A percentile compares a stretch with the other conserved stretches of the same genome.
phyloP scores from a whole-genome alignment of 2,113 vertebrate species.

The Dasyornis broadbenti region DNA sequence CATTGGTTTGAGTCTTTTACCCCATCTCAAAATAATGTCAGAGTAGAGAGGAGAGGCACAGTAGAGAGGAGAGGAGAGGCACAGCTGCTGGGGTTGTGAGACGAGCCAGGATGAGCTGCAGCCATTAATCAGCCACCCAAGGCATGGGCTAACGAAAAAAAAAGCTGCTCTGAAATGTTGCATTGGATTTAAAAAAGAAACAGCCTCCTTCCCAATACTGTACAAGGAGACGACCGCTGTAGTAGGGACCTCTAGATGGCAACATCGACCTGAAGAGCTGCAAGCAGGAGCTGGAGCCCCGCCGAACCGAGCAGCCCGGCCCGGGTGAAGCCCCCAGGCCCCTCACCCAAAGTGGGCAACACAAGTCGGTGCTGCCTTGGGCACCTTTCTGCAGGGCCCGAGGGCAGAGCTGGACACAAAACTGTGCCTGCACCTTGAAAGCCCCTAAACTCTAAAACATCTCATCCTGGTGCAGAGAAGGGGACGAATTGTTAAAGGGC shows the following conservation, averaged over 20 bases:
- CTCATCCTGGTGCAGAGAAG: accelerated
- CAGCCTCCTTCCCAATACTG: background rate
- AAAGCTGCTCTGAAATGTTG: background rate
- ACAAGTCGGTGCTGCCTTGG: background rate
- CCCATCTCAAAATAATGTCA: background rate
- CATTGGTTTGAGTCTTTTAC: background rate
- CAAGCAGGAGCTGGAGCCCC: background rate
- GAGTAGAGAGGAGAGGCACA: background rate
- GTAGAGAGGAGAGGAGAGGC: background rate
- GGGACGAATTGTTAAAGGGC: background rate
- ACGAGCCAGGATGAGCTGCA: background rate
- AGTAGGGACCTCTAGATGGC: slow-evolving; percentile 58
- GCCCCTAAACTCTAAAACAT: background rate
- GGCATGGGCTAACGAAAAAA: background rate
- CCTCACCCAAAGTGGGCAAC: background rate
- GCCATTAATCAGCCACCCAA: background rate
- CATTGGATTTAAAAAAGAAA: background rate
- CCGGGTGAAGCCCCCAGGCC: background rate
- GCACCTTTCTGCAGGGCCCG: background rate
- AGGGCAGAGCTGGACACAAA: background rate
- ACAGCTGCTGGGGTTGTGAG: background rate
- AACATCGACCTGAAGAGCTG: slow-evolving; percentile 26
- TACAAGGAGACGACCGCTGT: background rate
- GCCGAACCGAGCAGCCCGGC: background rate
- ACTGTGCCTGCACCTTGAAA: background rate